Evolutionary conservation across 2,113 vertebrate species (phyloP), one percentile per base, ranked within the genome.

Genomic region (Cyanoderma ruficeps): DNA sequence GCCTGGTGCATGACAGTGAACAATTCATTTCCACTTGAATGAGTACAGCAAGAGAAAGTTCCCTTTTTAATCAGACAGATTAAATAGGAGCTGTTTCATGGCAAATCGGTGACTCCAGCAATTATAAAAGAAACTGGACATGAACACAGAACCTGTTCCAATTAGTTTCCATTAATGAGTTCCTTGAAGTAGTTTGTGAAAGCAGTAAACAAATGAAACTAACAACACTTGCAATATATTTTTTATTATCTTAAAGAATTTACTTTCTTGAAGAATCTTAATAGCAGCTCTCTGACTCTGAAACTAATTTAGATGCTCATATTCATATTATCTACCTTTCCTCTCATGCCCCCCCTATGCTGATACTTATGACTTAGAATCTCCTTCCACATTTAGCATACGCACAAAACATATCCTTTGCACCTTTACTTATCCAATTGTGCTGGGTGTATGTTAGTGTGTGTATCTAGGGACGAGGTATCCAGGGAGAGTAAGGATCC

Each of bases 31-130:
- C 74, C 60, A 87, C 65, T 90, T 17, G 57, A 77, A 23, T 76
- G 59, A 87, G 24, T 70, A 59, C 52, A 28, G 33, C 49, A 85
- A 83, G 65, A 91, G 37, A 87, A 87, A 88, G 64, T 88, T 53
- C 22, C 47, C 64, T 91, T 94, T 96, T 94, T 92, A 94, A 97
- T 95, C 93, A 92, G 70, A 42, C 39, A 89, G 64, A 92, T 91
- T 88, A 94, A 91, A 92, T 57, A 69, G 71, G 65, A 89, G 30
- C 64, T 91, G 74, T 81, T 87, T 76, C 88, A 89, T 94, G 95
- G 90, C 78, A 92, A 93, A 69, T 90, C 81, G 81, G 59, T 87
- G 67, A 87, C 83, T 95, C 83, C 46, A 78, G 63, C 70, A 95
- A 88, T 93, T 96, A 93, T 61, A 70, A 87, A 75, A 64, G 69